Evolutionary conservation across 2,888 invertebrate species (phyloP), one percentile per base, ranked within the genome.

Genomic region (Melieria picta): DNA sequence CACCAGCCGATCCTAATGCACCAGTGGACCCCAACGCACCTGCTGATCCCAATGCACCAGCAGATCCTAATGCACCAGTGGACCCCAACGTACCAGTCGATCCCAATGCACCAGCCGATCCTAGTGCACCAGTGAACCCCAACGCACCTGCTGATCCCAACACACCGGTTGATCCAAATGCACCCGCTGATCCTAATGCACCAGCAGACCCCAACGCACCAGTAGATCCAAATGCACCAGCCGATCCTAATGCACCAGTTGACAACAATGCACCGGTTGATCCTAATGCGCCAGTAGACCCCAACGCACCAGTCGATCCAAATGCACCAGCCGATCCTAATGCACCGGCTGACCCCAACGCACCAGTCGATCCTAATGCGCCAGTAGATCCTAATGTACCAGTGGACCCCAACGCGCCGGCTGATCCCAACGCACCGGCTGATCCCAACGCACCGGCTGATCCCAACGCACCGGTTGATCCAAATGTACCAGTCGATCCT

Each of bases 281-380:
- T 7, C 62, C 69, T 0, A 72, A 65, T 7, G 60, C 57, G 6
- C 72, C 74, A 3, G 70, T 62, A 0, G 75, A 73, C 48, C 76
- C 77, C 2, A 77, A 72, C n/a, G 50, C 69, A 9, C 73, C 79
- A 10, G 74, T 65, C 2, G 60, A 66, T 46, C 74, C 74, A 0
- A 69, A 55, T 56, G 69, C 65, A n/a, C 73, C 77, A 52, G 65
- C 62, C 4, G 71, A 57, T n/a, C 69, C 77, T 0, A 74, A 64
- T 42, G 47, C 60, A 16, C 68, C 71, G 47, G 68, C 13, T 55
- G 46, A 43, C 11, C 56, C 70, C 2, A 71, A 69, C 30, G 67
- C 69, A 13, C 73, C 76, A 45, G 64, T 64, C 0, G 55, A 72
- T 61, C 75, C 75, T 2, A 73, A 55, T 56, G 62, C 56, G 16